Evolutionary conservation across 2,797 vertebrate genomes (phyloP).

Genomic region (Eospalax fontanierii): DNA sequence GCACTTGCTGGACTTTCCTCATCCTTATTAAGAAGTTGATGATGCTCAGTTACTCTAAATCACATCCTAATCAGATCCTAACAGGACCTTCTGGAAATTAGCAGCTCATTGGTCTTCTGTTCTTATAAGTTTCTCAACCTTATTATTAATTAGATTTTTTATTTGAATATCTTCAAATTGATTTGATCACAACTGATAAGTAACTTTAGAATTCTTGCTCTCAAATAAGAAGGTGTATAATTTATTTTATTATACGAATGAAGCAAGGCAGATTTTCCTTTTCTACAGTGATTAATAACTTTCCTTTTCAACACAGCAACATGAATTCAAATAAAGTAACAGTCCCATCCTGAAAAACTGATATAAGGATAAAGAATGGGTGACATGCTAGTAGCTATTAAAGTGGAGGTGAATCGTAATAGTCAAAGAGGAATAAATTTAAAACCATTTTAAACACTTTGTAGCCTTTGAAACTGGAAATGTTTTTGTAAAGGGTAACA

Average conservation of each 20-base stretch:
- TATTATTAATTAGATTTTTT: conserved; percentile 32
- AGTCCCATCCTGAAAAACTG: conserved; percentile 30
- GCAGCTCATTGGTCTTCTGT: conserved; percentile 20
- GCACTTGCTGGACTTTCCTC: conserved; percentile 25
- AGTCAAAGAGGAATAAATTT: conserved; percentile 47
- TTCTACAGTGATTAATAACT: conserved; percentile 2
- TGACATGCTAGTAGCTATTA: conserved; percentile 21
- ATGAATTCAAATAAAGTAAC: conserved; percentile 60
- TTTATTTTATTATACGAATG: neutral
- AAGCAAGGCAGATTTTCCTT: conserved; percentile 16
- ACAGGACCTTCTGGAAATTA: conserved; percentile 16
- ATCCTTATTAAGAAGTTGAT: conserved; percentile 28
- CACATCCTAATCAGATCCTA: conserved; percentile 14
- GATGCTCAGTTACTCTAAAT: conserved; percentile 69
- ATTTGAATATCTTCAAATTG: neutral
- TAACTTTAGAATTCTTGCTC: conserved; percentile 26
- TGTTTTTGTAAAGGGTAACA: conserved; percentile 20
- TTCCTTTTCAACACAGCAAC: conserved; percentile 18
- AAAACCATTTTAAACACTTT: conserved; percentile 19
- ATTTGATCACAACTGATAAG: neutral
- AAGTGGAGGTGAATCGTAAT: conserved; percentile 10
- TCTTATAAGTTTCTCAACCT: neutral
- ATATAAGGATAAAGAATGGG: conserved; percentile 31
- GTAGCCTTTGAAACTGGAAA: conserved; percentile 4
- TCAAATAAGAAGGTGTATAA: conserved; percentile 46